Percentiles rank a stretch among this genome's conserved stretches.
Conservation (phyloP, 1,140 invertebrate genomes). For the Drosophila asahinai region DNA sequence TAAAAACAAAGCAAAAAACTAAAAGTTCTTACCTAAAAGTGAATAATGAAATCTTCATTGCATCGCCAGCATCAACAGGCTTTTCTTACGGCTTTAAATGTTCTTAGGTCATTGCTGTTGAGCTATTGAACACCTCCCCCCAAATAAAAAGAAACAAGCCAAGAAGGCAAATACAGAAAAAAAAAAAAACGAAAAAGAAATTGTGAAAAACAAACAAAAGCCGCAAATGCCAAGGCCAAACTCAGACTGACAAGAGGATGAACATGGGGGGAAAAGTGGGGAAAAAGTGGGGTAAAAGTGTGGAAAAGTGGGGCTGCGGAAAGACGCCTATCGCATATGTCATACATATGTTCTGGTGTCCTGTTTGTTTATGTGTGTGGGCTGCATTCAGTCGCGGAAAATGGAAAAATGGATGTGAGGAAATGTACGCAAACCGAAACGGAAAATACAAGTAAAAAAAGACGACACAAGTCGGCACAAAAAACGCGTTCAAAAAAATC, state of each 20-base stretch:
- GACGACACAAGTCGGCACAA: slow-evolving; percentile 19
- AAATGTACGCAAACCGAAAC: slow-evolving; percentile 35
- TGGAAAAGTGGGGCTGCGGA: slow-evolving; percentile 14
- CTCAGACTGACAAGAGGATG: slow-evolving; percentile 32
- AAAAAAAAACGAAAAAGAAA: slow-evolving; percentile 8
- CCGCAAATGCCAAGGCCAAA: slow-evolving; percentile 78
- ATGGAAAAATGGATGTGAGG: slow-evolving; percentile 28
- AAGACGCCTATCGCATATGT: slow-evolving; percentile 39
- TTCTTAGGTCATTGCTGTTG: slow-evolving; percentile 1
- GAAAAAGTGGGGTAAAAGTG: slow-evolving; percentile 1
- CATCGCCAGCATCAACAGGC: neutral
- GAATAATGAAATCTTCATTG: neutral
- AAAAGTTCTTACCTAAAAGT: too few species aligned
- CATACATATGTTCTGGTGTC: slow-evolving; percentile 44
- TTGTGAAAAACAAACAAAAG: slow-evolving; percentile 45
- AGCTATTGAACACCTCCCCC: neutral
- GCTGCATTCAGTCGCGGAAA: slow-evolving; percentile 33
- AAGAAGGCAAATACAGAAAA: neutral
- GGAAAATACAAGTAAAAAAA: slow-evolving; percentile 32
- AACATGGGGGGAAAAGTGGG: slow-evolving; percentile 17
- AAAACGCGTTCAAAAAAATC: slow-evolving; percentile 29
- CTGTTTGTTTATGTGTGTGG: slow-evolving; percentile 32
- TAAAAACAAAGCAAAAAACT: neutral
- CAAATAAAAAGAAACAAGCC: neutral
- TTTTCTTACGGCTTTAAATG: slow-evolving; percentile 25